These are phyloP conservation scores for Dermolepida albohirtum DNA, from an alignment of 2,888 invertebrate species.

Conservation along the genomic window DNA sequence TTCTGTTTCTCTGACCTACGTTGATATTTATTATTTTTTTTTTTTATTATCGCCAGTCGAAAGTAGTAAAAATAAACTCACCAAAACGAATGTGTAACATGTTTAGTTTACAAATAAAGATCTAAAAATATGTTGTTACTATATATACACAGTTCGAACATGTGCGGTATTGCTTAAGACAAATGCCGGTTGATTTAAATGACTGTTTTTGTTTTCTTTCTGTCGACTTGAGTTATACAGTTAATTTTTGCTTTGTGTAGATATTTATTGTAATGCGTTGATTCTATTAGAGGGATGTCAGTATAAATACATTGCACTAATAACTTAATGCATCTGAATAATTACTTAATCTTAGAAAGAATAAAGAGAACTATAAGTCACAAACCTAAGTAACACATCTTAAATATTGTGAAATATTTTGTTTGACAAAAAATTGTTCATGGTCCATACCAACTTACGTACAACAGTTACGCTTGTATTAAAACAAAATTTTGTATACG, in stretches of 20 bases:
- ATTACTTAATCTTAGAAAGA: not conserved
- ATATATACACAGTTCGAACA: constrained; percentile 27
- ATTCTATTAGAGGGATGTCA: not conserved
- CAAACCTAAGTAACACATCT: no score
- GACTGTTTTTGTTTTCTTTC: constrained; percentile 19
- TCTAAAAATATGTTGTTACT: constrained; percentile 35
- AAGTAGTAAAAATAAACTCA: constrained; percentile 38
- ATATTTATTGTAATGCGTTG: constrained; percentile 8
- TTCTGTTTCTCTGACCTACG: constrained; percentile 29
- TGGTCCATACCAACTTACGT: no score
- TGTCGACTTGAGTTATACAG: constrained; percentile 11
- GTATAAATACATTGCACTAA: not conserved
- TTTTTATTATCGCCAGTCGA: constrained; percentile 26
- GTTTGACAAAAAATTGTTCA: no score
- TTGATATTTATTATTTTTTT: constrained; percentile 31
- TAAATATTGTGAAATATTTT: no score
- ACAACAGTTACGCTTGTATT: no score
- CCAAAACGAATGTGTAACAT: constrained; percentile 36
- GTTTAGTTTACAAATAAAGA: constrained; percentile 38
- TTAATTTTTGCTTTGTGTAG: constrained; percentile 29
- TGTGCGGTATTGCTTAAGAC: constrained; percentile 28
- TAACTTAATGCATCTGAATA: not conserved
- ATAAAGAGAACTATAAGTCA: no score
- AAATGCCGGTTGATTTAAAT: constrained; percentile 25
- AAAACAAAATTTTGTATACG: no score